These are phyloP conservation scores for Mystacides longicornis DNA, from an alignment of 2,888 invertebrate genomes.

Conservation along the genomic window DNA sequence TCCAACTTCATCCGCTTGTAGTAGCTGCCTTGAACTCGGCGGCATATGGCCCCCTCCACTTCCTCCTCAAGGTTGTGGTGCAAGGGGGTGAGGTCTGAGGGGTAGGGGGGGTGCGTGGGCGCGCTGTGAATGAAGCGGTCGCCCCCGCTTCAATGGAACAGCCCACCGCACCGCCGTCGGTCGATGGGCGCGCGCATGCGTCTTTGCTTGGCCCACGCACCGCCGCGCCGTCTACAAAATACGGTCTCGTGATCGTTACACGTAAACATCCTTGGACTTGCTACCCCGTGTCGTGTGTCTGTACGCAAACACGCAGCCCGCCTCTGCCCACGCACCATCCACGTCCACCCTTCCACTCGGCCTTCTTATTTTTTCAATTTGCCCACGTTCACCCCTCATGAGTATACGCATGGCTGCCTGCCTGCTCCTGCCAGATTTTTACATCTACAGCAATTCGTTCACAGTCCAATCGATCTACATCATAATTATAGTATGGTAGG, in stretches of 20 bases:
- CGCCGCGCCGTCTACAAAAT: conserved; percentile 24
- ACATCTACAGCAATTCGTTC: too few relatives aligned
- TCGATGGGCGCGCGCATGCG: conserved; percentile 31
- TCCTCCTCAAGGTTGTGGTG: not conserved
- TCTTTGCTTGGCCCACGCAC: conserved; percentile 30
- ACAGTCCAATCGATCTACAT: too few relatives aligned
- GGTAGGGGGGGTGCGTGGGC: conserved; percentile 1
- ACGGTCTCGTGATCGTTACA: conserved; percentile 7
- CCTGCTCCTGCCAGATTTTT: too few relatives aligned
- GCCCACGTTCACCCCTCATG: too few relatives aligned
- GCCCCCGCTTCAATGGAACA: conserved; percentile 29
- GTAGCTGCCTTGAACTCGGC: conserved; percentile 5
- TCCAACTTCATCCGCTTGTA: not conserved
- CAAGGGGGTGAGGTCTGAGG: not conserved
- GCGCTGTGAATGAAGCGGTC: conserved; percentile 25
- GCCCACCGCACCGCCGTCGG: conserved; percentile 23
- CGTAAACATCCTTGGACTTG: not conserved
- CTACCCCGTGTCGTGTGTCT: too few relatives aligned
- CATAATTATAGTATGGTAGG: too few relatives aligned
- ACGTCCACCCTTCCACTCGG: too few relatives aligned
- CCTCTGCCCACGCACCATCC: too few relatives aligned
- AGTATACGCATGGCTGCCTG: too few relatives aligned
- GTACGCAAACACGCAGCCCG: too few relatives aligned
- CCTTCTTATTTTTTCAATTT: too few relatives aligned
- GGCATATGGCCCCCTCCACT: not conserved